Evolutionary conservation across 1,140 invertebrate genomes (phyloP).

Genomic region (Diorhabda sublineata): DNA sequence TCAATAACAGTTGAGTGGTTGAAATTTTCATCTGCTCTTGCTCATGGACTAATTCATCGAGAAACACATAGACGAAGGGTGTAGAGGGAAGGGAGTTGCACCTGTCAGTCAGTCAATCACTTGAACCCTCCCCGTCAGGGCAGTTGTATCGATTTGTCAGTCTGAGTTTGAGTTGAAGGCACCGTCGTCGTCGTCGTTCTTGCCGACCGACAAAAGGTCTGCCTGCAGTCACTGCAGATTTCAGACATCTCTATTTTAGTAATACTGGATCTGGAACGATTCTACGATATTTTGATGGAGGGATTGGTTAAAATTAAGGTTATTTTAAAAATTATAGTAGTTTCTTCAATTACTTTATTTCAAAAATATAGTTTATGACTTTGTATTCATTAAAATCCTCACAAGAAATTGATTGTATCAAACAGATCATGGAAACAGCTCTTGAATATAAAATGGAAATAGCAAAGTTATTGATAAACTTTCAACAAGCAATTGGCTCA

Average conservation of each 20-base stretch:
- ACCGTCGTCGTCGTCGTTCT: not conserved
- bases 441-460: no score
- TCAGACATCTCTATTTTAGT: constrained; percentile 26
- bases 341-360: no score
- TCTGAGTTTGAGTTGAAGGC: constrained; percentile 20
- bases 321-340: no score
- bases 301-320: no score
- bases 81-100: constrained; percentile 20
- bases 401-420: no score
- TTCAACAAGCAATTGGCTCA: no score
- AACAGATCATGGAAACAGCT: no score
- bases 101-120: constrained; percentile 31
- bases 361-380: no score
- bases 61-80: constrained; percentile 6
- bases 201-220: constrained; percentile 12
- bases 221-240: constrained; percentile 19
- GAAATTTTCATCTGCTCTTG: not conserved
- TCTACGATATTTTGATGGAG: no score
- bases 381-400: no score
- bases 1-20: no score
- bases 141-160: constrained; percentile 30
- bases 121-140: constrained; percentile 25
- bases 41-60: constrained; percentile 6
- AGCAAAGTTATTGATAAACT: no score
- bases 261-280: not conserved